Base-by-base conservation (phyloP, 2,888 invertebrate genomes). In the Calameuta filiformis region DNA sequence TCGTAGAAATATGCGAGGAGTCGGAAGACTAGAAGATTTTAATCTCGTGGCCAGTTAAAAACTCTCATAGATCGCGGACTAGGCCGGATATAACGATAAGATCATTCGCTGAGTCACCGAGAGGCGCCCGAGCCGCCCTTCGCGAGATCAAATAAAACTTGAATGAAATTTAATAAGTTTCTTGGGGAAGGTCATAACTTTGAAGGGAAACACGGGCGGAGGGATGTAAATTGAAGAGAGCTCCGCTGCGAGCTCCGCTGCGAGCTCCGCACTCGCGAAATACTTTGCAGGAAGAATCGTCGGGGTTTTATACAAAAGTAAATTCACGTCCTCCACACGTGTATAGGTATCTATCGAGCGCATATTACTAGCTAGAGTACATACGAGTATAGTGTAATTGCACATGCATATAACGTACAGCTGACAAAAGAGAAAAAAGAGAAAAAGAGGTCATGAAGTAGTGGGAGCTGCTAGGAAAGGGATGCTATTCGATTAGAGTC, bases 81-180 rank as follows among this genome's bases (percentile, higher is more conserved):
- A 89, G 90, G 89, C 86, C 83, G 83, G 79, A 69, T 30, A 31
- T 37, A 73, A 15, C 40, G 40, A 40, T 40, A 40, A 40, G 40
- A 40, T 40, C 40, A 15, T 40, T 40, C 15, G 40, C 40, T 15
- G 40, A 40, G 40, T 40, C 15, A 40, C 40, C 40, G 40, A 15
- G 40, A 4, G 6, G 40, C 40, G 15, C 4, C 15, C 40, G 15
- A 40, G 15, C 6, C 15, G 1, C 40, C 1, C 15, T 76, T 31
- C 73, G 71, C 77, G 82, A 79, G 78, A 82, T 79, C 81, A 87
- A 90, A 90, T 90, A 89, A 90, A 91, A 90, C 89, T 90, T 89
- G 84, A 88, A 89, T 89, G 89, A 90, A 90, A 91, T 90, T 91
- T 90, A 91, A 91, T 90, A 90, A 91, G 89, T 91, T 90, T 86